These are phyloP conservation scores for Chlorops oryzae DNA, from an alignment of 1,140 invertebrate species.

Conservation along the genomic window DNA sequence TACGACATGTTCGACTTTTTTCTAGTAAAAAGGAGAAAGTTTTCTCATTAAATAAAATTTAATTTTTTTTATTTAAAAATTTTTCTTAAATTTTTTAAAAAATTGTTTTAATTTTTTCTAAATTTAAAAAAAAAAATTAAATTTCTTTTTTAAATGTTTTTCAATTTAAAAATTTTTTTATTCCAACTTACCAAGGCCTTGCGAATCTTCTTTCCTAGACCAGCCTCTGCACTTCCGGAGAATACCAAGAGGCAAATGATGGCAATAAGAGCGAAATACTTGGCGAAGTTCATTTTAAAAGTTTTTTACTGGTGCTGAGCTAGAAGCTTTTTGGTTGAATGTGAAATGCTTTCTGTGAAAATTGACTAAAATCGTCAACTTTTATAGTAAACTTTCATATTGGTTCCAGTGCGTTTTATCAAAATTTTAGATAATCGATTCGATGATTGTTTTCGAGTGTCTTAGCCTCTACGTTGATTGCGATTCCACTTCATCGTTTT, in stretches of 20 bases:
- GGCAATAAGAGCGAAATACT: neutral
- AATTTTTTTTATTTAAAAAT: too few species aligned
- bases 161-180: neutral
- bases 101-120: too few species aligned
- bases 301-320: neutral
- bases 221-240: neutral
- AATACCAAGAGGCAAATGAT: neutral
- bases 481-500: neutral
- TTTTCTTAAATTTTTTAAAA: too few species aligned
- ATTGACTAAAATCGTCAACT: too few species aligned
- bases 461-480: too few species aligned
- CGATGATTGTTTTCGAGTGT: neutral
- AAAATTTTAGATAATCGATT: neutral
- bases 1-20: neutral
- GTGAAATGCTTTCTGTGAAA: too few species aligned
- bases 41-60: too few species aligned
- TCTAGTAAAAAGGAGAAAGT: neutral
- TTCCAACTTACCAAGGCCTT: neutral
- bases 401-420: too few species aligned
- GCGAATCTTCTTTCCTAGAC: neutral
- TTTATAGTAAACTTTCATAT: conserved; percentile 1
- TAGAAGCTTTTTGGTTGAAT: neutral
- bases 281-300: neutral
- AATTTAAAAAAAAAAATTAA: too few species aligned
- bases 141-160: neutral